These are phyloP conservation scores for Laticauda colubrina DNA, from an alignment of 2,113 vertebrate genomes.

Conservation along the genomic window DNA sequence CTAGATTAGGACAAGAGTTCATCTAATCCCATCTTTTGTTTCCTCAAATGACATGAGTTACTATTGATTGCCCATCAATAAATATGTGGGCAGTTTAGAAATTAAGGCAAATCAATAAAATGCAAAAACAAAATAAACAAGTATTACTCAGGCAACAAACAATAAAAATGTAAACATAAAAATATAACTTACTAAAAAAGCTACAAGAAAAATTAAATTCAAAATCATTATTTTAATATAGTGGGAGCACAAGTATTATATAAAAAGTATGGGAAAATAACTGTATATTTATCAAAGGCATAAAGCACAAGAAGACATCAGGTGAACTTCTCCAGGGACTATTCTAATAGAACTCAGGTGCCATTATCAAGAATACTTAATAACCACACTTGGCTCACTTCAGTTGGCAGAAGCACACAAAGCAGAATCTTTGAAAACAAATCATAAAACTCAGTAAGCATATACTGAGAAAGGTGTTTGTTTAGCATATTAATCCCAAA, in stretches of 20 bases:
- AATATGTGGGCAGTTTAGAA: not conserved
- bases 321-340: not conserved
- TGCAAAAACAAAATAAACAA: not conserved
- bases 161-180: not conserved
- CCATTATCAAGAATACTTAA: not conserved
- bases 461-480: not conserved
- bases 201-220: not conserved
- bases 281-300: not conserved
- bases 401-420: not conserved
- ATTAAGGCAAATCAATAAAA: not conserved
- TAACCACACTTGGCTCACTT: not conserved
- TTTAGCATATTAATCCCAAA: not conserved
- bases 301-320: not conserved
- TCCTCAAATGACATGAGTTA: not conserved
- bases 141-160: not conserved
- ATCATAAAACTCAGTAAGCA: not conserved
- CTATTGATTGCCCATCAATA: not conserved
- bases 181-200: not conserved
- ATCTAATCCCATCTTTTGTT: not conserved
- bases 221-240: not conserved
- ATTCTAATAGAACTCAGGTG: not conserved
- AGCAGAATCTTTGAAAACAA: not conserved
- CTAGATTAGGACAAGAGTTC: not conserved
- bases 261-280: not conserved
- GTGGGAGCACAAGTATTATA: not conserved